Base-by-base conservation (phyloP, 2,888 invertebrate genomes). In the Parnassius smintheus region DNA sequence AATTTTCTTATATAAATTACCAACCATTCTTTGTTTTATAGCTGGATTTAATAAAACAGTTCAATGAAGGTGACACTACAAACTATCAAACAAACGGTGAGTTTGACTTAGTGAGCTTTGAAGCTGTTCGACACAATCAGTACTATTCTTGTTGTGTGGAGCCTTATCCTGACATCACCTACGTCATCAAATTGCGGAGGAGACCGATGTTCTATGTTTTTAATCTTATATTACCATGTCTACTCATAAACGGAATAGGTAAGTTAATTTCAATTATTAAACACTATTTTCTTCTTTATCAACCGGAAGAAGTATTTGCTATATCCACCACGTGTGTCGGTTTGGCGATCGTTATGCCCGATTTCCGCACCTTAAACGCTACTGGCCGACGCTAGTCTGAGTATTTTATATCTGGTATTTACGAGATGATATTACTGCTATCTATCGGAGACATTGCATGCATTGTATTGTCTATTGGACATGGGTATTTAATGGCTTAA, bases 61-160 rank as follows among this genome's bases (percentile, higher is more conserved):
- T 95, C 59, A 95, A 96, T 76, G 94, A 95, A 75, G 97, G 97
- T 0, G 97, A 98, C 84, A 94, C 95, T 58, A 95, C 95, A 70
- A 97, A 97, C 89, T 98, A 97, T 84, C 96, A 97, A 79, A 95
- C 95, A n/a, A 98, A 97, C 82, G 97, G 97, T 1, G 98, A 98
- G 85, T 98, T 97, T 86, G 96, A 96, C 80, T 88, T 98, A 70
- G 93, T 96, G 67, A 95, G 95, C 78, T 96, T 96, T 78, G 94
- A 95, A 1, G 95, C 95, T 1, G 93, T 93, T 66, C 93, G 94
- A 68, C 94, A 96, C 85, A 92, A 95, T 64, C 94, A 95, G 78
- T 94, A 93, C 80, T 96, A 96, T 84, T 95, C 95, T 2, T 96
- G 96, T 82, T 96, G 96, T 75, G 93, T 95, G 66, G 96, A 96